Conservation (phyloP, 2,797 vertebrate species). For the Loriculus beryllinus region DNA sequence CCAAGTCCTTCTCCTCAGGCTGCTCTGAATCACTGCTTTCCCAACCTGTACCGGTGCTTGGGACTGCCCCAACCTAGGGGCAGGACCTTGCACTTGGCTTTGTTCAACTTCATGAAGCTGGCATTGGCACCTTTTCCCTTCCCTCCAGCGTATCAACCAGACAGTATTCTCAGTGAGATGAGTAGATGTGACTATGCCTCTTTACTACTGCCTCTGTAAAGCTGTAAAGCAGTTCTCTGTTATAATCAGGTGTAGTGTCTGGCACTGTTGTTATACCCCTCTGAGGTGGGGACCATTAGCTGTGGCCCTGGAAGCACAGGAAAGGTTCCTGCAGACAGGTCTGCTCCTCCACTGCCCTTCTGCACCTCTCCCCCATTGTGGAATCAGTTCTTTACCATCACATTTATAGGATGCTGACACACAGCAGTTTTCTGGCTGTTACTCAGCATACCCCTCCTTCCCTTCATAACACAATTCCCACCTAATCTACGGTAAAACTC, state of each 20-base stretch:
- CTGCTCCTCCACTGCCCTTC: neutral
- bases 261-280: neutral
- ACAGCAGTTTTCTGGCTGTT: neutral
- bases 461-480: neutral
- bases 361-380: neutral
- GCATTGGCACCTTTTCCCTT: neutral
- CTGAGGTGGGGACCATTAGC: accelerated
- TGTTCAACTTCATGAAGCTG: neutral
- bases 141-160: neutral
- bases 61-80: too few relatives aligned
- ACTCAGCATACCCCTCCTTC: neutral
- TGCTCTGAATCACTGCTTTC: too few relatives aligned
- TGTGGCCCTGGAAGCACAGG: accelerated
- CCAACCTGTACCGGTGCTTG: too few relatives aligned
- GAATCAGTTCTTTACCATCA: neutral
- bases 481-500: neutral
- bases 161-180: neutral
- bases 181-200: neutral
- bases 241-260: neutral
- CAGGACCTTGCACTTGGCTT: neutral
- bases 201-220: neutral
- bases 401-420: neutral
- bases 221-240: neutral
- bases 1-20: too few relatives aligned
- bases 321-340: neutral